A percentile compares a stretch with the other conserved stretches of the same genome.
phyloP scores from a whole-genome alignment of 2,888 invertebrate genomes.

The Dasypolia templi region DNA sequence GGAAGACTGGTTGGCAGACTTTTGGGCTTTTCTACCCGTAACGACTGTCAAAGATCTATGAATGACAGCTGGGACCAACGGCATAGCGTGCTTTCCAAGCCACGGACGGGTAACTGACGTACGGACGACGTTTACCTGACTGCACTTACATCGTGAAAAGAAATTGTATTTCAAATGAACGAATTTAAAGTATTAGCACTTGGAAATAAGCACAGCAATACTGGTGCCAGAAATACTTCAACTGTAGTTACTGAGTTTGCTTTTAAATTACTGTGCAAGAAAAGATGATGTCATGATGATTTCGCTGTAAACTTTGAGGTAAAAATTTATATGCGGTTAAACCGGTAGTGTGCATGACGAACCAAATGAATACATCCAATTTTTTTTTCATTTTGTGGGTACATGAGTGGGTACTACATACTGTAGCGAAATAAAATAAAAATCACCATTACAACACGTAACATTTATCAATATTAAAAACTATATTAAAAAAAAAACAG shows the following conservation, averaged over 20 bases:
- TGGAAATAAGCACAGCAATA: conserved; percentile 20
- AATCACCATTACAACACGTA: no score
- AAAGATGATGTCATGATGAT: conserved; percentile 51
- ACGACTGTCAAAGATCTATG: not conserved
- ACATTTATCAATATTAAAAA: no score
- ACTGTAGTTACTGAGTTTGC: conserved; percentile 33
- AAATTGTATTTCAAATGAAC: not conserved
- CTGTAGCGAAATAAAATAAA: no score
- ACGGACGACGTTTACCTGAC: no score
- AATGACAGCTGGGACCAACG: not conserved
- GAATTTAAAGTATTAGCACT: not conserved
- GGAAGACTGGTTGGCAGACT: not conserved
- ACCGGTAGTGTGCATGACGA: conserved; percentile 48
- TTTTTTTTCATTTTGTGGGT: not conserved
- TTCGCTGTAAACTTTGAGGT: conserved; percentile 51
- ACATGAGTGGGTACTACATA: not conserved
- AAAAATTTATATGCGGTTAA: conserved; percentile 46
- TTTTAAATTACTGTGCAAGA: conserved; percentile 38
- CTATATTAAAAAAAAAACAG: no score
- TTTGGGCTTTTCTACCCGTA: not conserved
- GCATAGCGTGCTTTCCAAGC: not conserved
- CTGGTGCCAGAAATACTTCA: conserved; percentile 38
- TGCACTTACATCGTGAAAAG: not conserved
- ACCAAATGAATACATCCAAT: conserved; percentile 28
- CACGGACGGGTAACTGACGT: not conserved